A percentile compares a stretch with the other conserved stretches of the same genome.
These are phyloP conservation scores for Tolypeutes matacus DNA, from an alignment of 2,797 vertebrate species.

Conservation along the genomic window DNA sequence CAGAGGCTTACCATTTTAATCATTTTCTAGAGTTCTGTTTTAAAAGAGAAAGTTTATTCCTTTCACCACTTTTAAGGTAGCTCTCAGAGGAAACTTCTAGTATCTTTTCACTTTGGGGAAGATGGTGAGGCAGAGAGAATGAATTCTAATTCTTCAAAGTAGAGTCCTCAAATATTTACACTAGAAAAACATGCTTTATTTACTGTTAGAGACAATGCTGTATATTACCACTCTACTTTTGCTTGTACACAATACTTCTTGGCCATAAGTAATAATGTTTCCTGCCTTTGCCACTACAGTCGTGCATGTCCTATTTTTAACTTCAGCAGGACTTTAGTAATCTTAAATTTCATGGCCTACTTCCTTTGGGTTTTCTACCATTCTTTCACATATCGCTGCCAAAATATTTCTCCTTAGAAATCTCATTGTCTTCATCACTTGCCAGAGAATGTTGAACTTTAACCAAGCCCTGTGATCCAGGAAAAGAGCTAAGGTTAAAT, in stretches of 20 bases:
- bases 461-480: background rate
- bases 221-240: background rate
- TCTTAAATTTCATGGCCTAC: background rate
- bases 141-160: background rate
- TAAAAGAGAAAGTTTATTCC: background rate
- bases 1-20: background rate
- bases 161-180: background rate
- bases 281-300: background rate
- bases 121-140: background rate
- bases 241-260: background rate
- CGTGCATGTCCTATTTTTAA: background rate
- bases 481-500: constrained; percentile 18
- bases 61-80: background rate
- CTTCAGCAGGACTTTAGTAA: background rate
- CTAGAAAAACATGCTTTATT: background rate
- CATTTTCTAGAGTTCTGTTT: background rate
- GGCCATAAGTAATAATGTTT: background rate
- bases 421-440: background rate
- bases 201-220: no score
- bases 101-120: background rate
- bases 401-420: constrained; percentile 5
- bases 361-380: constrained; percentile 4
- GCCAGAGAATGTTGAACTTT: background rate
- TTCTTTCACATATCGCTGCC: background rate
- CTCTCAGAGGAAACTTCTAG: background rate